These are phyloP conservation scores for Galbula dea DNA, from an alignment of 2,113 vertebrate species.

Conservation along the genomic window DNA sequence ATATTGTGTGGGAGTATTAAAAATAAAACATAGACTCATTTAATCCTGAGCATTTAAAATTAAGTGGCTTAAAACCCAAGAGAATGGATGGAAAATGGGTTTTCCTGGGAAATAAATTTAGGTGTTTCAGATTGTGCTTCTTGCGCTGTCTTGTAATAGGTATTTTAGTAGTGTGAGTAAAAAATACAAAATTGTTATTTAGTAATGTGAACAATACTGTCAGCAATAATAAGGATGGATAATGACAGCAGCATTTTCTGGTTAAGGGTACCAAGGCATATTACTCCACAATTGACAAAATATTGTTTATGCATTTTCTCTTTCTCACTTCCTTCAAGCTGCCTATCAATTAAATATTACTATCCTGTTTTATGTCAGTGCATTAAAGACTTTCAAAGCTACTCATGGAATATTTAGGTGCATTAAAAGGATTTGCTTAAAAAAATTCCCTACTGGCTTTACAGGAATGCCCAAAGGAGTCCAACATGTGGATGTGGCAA, in stretches of 20 bases:
- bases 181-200: neutral
- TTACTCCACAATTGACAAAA: neutral
- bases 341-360: neutral
- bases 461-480: neutral
- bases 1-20: neutral
- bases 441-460: neutral
- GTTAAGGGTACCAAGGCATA: neutral
- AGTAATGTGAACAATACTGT: neutral
- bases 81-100: neutral
- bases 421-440: neutral
- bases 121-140: neutral
- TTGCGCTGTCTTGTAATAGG: neutral
- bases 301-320: neutral
- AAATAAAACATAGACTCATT: neutral
- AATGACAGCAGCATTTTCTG: neutral
- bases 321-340: neutral
- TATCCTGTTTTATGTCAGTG: neutral
- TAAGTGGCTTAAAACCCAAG: neutral
- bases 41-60: neutral
- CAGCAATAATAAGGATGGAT: neutral
- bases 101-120: neutral
- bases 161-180: neutral
- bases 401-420: neutral
- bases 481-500: neutral
- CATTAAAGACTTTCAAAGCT: neutral